Conservation (phyloP, 2,888 invertebrate species). For the Coelogynopora nodosa region DNA sequence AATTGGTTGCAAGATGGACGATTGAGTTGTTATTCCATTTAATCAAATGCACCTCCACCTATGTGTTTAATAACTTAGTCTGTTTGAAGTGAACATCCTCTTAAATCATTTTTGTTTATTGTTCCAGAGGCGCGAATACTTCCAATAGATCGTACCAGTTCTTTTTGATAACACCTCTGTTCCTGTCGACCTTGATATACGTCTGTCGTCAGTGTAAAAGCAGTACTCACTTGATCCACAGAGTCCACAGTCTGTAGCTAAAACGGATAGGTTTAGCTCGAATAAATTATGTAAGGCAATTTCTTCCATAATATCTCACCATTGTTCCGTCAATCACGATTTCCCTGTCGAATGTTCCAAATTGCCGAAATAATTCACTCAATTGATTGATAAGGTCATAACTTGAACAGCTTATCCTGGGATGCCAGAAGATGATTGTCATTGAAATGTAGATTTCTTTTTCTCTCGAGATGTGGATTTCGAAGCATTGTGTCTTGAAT, state of each 20-base stretch:
- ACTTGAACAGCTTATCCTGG: neutral
- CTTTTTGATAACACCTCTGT: neutral
- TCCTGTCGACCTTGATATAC: neutral
- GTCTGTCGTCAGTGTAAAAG: neutral
- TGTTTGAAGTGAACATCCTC: neutral
- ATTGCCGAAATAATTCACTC: neutral
- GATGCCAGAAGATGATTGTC: neutral
- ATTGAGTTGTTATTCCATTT: neutral
- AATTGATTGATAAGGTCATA: neutral
- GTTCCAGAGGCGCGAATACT: neutral
- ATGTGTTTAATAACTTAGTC: neutral
- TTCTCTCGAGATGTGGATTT: neutral
- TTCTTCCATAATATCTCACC: neutral
- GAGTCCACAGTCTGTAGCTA: neutral
- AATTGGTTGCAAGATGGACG: neutral
- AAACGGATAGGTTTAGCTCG: neutral
- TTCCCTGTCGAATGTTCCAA: neutral
- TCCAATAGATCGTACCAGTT: neutral
- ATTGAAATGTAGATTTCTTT: neutral
- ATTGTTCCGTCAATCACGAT: neutral
- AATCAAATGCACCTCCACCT: neutral
- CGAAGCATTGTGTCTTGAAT: neutral
- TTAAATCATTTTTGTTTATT: neutral
- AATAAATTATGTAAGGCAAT: neutral
- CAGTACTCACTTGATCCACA: neutral